These are phyloP conservation scores for Antechinus stuartii DNA, from an alignment of 2,113 vertebrate genomes.

Conservation along the genomic window DNA sequence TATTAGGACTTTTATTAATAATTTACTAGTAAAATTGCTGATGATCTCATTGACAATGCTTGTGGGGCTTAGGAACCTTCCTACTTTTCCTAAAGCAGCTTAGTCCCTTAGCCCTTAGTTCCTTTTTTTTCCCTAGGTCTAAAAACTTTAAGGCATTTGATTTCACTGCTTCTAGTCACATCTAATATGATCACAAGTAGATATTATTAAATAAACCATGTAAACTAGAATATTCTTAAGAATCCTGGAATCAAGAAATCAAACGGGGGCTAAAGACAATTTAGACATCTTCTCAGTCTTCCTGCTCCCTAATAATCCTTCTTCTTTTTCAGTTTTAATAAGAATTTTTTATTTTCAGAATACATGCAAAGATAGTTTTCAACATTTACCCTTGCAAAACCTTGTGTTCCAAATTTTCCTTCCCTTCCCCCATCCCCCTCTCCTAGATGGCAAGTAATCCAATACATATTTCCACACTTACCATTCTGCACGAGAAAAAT, in stretches of 20 bases:
- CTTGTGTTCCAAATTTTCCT: too few species aligned
- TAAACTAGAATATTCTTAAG: constrained; percentile 43
- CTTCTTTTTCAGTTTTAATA: constrained; percentile 22
- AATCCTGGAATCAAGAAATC: constrained; percentile 60
- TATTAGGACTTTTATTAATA: neutral
- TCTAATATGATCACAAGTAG: constrained; percentile 54
- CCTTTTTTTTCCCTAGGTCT: neutral
- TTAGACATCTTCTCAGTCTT: constrained; percentile 48
- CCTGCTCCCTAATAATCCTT: constrained; percentile 55
- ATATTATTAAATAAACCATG: constrained; percentile 59
- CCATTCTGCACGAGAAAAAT: too few species aligned
- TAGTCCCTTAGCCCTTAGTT: neutral
- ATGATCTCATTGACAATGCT: neutral
- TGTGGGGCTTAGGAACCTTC: neutral
- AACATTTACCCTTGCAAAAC: too few species aligned
- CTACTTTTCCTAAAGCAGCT: neutral
- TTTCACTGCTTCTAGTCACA: constrained; percentile 23
- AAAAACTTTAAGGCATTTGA: neutral
- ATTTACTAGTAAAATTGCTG: neutral
- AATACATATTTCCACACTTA: too few species aligned
- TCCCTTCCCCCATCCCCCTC: too few species aligned
- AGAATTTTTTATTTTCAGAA: too few species aligned
- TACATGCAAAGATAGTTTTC: too few species aligned
- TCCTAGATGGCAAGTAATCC: too few species aligned
- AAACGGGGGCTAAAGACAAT: constrained; percentile 63